Conservation (phyloP, 2,113 vertebrate species). For the Tenebrosternarchus preto region DNA sequence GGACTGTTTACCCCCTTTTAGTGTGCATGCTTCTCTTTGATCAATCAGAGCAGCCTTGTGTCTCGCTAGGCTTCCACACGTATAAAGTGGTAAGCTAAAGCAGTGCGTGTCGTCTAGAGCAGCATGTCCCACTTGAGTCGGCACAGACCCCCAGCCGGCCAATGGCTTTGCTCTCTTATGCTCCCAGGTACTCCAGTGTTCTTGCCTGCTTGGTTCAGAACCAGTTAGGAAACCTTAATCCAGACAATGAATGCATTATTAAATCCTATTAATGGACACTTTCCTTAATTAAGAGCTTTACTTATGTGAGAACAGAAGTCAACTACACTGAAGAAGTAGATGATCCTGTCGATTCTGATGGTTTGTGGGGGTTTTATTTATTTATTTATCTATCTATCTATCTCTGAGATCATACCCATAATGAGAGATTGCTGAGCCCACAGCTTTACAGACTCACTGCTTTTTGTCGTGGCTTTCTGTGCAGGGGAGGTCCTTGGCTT, state of each 20-base stretch:
- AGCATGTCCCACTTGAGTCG: no score
- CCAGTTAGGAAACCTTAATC: no score
- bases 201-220: no score
- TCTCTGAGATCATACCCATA: neutral
- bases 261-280: neutral
- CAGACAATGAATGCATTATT: no score
- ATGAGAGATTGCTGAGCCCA: neutral
- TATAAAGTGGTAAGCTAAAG: neutral
- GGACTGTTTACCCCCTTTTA: no score
- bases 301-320: slow-evolving; percentile 98
- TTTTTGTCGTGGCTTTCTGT: slow-evolving; percentile 22
- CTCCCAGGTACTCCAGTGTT: no score
- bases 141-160: no score
- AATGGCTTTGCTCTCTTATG: no score
- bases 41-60: neutral
- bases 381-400: no score
- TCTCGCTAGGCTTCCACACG: no score
- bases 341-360: slow-evolving; percentile 95
- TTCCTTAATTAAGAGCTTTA: slow-evolving; percentile 77
- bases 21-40: no score
- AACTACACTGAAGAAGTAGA: slow-evolving; percentile 98
- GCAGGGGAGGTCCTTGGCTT: slow-evolving; percentile 96
- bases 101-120: no score
- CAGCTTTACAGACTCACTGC: neutral
- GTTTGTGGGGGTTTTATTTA: slow-evolving; percentile 77